These are phyloP conservation scores for Corvus cornix DNA, from an alignment of 2,113 vertebrate genomes.

Conservation along the genomic window DNA sequence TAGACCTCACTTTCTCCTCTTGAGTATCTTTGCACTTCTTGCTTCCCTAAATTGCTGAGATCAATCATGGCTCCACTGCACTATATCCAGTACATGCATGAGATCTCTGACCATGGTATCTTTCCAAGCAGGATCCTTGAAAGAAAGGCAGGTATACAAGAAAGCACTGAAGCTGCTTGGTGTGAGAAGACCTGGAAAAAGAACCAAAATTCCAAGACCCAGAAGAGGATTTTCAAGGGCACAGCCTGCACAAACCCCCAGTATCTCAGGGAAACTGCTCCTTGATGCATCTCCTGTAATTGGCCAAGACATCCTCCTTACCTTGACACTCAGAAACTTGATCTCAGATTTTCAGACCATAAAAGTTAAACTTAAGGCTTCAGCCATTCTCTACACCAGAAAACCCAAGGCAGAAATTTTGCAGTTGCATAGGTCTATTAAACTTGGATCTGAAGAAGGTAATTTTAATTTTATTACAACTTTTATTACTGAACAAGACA, in stretches of 20 bases:
- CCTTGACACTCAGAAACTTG: constrained; percentile 33
- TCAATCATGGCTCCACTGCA: background rate
- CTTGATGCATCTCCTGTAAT: constrained; percentile 19
- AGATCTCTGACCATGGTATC: background rate
- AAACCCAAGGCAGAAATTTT: constrained; percentile 45
- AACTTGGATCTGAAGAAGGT: constrained; percentile 51
- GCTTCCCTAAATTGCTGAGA: background rate
- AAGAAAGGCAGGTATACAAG: constrained; percentile 52
- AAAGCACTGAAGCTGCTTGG: constrained; percentile 58
- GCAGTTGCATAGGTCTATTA: background rate
- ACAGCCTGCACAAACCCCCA: background rate
- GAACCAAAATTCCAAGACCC: background rate
- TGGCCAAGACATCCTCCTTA: constrained; percentile 48
- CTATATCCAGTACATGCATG: accelerated
- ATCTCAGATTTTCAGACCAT: background rate
- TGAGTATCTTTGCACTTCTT: background rate
- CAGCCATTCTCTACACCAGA: constrained; percentile 55
- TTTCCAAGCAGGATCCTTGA: constrained; percentile 38
- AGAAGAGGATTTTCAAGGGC: background rate
- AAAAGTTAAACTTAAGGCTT: constrained; percentile 53
- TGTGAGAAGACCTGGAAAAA: background rate
- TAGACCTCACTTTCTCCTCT: background rate
- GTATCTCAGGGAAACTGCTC: constrained; percentile 35
- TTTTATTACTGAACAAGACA: background rate
- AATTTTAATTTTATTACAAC: constrained; percentile 3